Conservation (phyloP, 2,888 invertebrate species). For the Capitulum mitella region DNA sequence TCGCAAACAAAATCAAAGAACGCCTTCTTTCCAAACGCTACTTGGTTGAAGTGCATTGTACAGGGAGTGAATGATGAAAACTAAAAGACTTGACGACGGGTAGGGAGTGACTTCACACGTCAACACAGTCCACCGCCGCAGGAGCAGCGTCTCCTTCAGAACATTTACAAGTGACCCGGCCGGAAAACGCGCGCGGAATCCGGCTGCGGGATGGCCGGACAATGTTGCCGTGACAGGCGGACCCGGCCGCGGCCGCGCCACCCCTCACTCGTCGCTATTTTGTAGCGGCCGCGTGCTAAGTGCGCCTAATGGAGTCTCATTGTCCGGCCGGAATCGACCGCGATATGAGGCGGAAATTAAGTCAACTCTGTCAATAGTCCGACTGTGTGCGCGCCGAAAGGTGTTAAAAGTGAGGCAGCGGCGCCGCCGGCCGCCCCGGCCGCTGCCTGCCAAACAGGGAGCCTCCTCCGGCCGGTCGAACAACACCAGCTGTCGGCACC, state of each 20-base stretch:
- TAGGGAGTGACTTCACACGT: neutral
- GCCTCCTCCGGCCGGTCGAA: neutral
- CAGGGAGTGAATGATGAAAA: too few species aligned
- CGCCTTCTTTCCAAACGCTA: too few species aligned
- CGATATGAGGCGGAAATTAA: neutral
- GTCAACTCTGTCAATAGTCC: neutral
- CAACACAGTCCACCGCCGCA: neutral
- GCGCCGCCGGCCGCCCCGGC: neutral
- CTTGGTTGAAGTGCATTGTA: too few species aligned
- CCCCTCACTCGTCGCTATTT: neutral
- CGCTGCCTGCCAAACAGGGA: neutral
- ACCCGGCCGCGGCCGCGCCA: neutral
- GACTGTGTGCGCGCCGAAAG: slow-evolving; percentile 1
- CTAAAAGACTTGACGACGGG: too few species aligned
- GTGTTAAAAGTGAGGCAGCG: neutral
- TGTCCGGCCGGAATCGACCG: neutral
- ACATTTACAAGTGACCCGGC: neutral
- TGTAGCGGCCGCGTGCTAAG: neutral
- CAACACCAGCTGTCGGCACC: neutral
- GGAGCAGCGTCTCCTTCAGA: neutral
- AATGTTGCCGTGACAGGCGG: neutral
- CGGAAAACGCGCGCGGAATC: slow-evolving; percentile 1
- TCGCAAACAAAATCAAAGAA: too few species aligned
- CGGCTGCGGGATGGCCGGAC: neutral
- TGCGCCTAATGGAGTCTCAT: slow-evolving; percentile 3